Conservation (phyloP, 2,888 invertebrate genomes). For the Drosophila austrosaltans region DNA sequence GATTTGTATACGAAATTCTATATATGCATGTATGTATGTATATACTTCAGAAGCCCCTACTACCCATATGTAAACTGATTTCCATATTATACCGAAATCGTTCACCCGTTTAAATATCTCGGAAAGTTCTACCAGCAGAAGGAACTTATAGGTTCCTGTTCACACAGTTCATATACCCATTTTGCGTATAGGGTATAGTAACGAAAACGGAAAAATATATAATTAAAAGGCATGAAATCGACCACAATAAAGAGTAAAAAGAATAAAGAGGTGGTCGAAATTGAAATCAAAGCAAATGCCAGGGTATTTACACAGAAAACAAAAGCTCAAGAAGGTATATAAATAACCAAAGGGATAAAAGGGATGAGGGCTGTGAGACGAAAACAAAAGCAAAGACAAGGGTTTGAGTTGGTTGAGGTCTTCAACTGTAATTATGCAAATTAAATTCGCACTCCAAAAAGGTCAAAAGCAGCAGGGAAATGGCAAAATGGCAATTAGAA, state of each 20-base stretch:
- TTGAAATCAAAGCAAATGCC: conserved; percentile 45
- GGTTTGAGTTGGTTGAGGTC: background rate
- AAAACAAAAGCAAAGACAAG: background rate
- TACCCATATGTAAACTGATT: too few species aligned
- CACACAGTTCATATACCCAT: background rate
- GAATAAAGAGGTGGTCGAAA: conserved; percentile 13
- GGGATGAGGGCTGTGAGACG: background rate
- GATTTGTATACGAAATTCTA: too few species aligned
- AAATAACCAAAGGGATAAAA: conserved; percentile 47
- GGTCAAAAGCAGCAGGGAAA: conserved; percentile 57
- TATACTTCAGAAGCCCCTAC: too few species aligned
- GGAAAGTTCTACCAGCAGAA: too few species aligned
- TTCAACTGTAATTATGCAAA: conserved; percentile 66
- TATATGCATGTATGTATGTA: too few species aligned
- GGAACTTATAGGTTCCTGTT: too few species aligned
- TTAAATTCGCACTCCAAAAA: conserved; percentile 56
- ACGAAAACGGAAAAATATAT: conserved; percentile 46
- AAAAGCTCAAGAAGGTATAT: conserved; percentile 42
- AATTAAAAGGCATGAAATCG: conserved; percentile 62
- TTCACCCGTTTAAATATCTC: too few species aligned
- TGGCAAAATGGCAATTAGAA: conserved; percentile 24
- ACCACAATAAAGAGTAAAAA: conserved; percentile 31
- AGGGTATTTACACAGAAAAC: conserved; percentile 36
- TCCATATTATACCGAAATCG: too few species aligned
- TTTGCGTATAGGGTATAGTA: background rate